phyloP scores from a whole-genome alignment of 2,797 vertebrate genomes.

The Pseudomugil tenellus region DNA sequence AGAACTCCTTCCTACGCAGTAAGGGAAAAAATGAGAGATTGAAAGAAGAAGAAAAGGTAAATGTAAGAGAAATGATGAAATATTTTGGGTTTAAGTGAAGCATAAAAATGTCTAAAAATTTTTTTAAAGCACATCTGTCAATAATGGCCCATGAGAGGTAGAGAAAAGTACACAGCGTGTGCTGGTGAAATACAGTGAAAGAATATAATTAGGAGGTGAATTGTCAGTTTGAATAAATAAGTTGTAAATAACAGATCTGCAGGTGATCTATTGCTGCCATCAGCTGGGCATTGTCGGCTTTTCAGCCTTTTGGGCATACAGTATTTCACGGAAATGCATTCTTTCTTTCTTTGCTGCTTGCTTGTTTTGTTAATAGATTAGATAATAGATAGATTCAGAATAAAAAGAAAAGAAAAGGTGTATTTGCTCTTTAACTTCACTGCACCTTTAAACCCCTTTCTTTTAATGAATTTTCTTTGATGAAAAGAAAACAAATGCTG shows the following conservation, averaged over 20 bases:
- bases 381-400: neutral
- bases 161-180: conserved; percentile 12
- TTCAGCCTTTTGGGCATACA: conserved; percentile 25
- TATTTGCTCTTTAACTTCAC: neutral
- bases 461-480: neutral
- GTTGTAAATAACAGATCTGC: conserved; percentile 36
- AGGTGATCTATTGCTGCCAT: conserved; percentile 33
- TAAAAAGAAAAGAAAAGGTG: neutral
- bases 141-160: conserved; percentile 5
- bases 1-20: conserved; percentile 88
- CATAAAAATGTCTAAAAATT: conserved; percentile 5
- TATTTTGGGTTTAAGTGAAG: conserved; percentile 7
- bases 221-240: conserved; percentile 28
- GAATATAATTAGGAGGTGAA: conserved; percentile 37
- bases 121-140: conserved; percentile 16
- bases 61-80: conserved; percentile 23
- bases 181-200: conserved; percentile 38
- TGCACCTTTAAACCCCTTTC: neutral
- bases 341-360: neutral
- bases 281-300: conserved; percentile 25
- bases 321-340: conserved; percentile 14
- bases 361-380: neutral
- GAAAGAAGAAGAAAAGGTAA: conserved; percentile 20
- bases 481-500: neutral
- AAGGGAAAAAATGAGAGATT: conserved; percentile 26